These are phyloP conservation scores for Zaprionus ornatus DNA, from an alignment of 1,140 invertebrate species.

Conservation along the genomic window DNA sequence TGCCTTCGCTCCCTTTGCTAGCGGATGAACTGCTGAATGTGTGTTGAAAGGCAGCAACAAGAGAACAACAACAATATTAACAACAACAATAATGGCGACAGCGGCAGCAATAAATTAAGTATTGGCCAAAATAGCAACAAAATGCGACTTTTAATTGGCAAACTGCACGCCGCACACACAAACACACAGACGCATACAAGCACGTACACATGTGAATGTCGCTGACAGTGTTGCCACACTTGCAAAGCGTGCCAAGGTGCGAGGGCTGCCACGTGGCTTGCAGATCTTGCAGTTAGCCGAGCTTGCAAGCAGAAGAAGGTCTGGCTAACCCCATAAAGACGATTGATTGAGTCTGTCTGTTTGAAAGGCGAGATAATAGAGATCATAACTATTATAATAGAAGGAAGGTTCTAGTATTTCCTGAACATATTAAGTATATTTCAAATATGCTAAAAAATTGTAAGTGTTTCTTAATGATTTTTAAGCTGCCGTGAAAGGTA, in stretches of 20 bases:
- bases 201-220: neutral
- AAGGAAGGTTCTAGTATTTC: no score
- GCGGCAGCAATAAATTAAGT: conserved; percentile 29
- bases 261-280: conserved; percentile 15
- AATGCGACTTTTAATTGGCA: conserved; percentile 71
- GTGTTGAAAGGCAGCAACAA: conserved; percentile 52
- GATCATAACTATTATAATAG: no score
- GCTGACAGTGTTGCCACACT: neutral
- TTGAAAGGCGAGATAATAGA: no score
- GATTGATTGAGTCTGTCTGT: no score
- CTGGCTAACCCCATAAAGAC: no score
- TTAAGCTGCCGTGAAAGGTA: no score
- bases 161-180: conserved; percentile 39
- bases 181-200: neutral
- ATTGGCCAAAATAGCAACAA: conserved; percentile 64
- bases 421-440: no score
- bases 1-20: conserved; percentile 25
- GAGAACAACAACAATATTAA: neutral
- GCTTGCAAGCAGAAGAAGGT: neutral
- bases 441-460: no score
- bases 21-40: conserved; percentile 7
- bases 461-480: no score
- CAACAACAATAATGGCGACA: neutral
- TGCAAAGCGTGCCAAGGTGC: neutral
- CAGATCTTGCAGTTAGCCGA: neutral